Conservation (phyloP, 2,113 vertebrate species). For the Ariopsis seemanni region DNA sequence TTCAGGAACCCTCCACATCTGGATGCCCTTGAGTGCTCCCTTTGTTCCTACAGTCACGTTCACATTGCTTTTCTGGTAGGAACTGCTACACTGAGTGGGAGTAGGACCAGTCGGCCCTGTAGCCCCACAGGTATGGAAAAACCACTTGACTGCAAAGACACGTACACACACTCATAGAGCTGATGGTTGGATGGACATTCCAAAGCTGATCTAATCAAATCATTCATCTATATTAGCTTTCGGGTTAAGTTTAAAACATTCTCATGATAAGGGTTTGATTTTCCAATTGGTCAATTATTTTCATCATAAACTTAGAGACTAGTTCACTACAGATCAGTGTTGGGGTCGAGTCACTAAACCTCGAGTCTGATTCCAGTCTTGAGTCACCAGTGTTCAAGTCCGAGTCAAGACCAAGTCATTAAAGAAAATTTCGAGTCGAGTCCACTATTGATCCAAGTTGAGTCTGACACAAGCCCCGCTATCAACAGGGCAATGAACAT, state of each 20-base stretch:
- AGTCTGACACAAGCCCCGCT: too few species aligned
- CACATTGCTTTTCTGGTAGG: slow-evolving; percentile 87
- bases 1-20: slow-evolving; percentile 91
- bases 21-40: slow-evolving; percentile 85
- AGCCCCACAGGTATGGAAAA: slow-evolving; percentile 91
- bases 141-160: slow-evolving; percentile 75
- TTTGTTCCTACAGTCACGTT: slow-evolving; percentile 84
- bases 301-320: not conserved
- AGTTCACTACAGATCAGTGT: not conserved
- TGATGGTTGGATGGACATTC: not conserved
- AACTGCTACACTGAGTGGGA: slow-evolving; percentile 88
- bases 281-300: not conserved
- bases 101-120: slow-evolving; percentile 88
- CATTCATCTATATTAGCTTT: not conserved
- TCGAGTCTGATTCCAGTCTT: too few species aligned
- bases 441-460: too few species aligned
- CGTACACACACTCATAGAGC: not conserved
- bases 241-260: not conserved
- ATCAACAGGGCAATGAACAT: too few species aligned
- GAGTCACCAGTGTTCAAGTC: too few species aligned
- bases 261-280: not conserved
- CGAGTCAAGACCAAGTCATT: too few species aligned
- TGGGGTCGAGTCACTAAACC: too few species aligned
- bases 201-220: not conserved
- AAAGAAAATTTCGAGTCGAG: too few species aligned